phyloP scores from a whole-genome alignment of 2,113 vertebrate species.

The Ivindomyrus marchei region DNA sequence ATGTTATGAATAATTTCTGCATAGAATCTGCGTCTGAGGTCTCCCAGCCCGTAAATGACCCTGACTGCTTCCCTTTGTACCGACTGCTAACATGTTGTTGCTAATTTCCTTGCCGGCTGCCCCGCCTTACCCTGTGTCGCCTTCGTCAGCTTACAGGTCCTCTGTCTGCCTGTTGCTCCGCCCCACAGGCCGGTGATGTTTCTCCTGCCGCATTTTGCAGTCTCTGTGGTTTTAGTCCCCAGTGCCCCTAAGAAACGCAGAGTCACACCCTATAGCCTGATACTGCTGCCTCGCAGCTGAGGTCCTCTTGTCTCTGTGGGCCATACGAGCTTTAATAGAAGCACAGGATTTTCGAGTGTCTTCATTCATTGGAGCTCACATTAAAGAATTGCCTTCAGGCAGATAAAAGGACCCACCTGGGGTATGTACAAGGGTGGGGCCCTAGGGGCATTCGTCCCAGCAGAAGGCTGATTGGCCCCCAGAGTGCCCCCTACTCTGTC shows the following conservation, averaged over 20 bases:
- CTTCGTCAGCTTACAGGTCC: not conserved
- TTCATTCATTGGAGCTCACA: not conserved
- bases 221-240: not conserved
- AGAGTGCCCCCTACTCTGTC: not conserved
- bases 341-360: not conserved
- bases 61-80: not conserved
- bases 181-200: not conserved
- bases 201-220: not conserved
- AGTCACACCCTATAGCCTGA: not conserved
- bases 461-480: not conserved
- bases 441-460: not conserved
- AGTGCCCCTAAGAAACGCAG: not conserved
- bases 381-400: not conserved
- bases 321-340: not conserved
- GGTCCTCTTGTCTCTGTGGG: not conserved
- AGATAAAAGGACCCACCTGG: not conserved
- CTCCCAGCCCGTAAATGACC: not conserved
- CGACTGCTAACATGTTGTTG: not conserved
- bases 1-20: not conserved
- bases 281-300: not conserved
- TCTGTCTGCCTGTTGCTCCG: not conserved
- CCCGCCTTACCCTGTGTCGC: not conserved
- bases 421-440: not conserved
- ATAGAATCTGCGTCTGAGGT: not conserved
- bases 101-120: not conserved